Conservation (phyloP, 2,113 vertebrate species). For the Semnornis frantzii region DNA sequence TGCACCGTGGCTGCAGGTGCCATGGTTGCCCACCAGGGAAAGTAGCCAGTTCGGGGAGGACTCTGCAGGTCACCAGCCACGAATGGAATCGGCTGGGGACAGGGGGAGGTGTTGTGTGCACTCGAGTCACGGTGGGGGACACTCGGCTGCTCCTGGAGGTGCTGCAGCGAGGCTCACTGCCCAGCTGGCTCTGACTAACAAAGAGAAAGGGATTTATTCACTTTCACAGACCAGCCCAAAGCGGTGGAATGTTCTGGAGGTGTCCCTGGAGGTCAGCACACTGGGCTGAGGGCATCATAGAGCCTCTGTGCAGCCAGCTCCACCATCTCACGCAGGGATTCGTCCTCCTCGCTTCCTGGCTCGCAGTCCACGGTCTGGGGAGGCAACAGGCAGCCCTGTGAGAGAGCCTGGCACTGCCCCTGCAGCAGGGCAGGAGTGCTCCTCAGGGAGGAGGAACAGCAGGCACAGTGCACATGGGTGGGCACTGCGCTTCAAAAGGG, state of each 20-base stretch:
- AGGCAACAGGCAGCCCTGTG: background rate
- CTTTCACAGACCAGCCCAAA: slow-evolving; percentile 23
- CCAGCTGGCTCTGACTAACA: fast-evolving
- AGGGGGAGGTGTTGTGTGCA: fast-evolving
- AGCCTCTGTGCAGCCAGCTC: slow-evolving; percentile 89
- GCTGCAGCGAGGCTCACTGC: background rate
- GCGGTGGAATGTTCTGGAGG: background rate
- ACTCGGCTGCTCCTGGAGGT: no score
- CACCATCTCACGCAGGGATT: slow-evolving; percentile 90
- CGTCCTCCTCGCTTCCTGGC: slow-evolving; percentile 85
- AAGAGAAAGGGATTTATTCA: slow-evolving; percentile 17
- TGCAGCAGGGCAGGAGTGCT: background rate
- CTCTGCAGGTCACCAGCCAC: no score
- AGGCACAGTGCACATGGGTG: background rate
- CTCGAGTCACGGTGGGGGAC: background rate
- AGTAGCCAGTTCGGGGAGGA: no score
- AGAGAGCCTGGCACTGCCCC: background rate
- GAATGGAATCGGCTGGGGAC: background rate
- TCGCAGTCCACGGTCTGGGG: slow-evolving; percentile 85
- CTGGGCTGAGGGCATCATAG: slow-evolving; percentile 87
- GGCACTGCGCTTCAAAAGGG: background rate
- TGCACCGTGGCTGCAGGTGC: no score
- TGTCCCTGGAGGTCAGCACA: slow-evolving; percentile 69
- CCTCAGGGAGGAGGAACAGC: background rate
- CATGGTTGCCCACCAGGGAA: no score